Conservation (phyloP, 2,113 vertebrate genomes). For the Cinclus cinclus region DNA sequence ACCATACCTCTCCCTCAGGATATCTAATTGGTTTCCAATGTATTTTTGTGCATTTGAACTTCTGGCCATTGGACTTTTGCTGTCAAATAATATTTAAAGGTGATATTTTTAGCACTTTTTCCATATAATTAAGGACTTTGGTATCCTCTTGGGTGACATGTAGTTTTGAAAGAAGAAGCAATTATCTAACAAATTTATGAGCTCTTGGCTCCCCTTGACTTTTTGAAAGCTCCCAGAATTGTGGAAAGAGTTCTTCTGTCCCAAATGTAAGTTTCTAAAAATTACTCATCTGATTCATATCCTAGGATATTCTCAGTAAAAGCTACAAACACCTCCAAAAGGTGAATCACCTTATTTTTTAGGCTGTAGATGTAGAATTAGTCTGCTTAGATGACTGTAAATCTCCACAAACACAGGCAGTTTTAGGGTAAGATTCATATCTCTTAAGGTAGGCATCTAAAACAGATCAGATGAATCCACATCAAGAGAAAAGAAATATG, state of each 20-base stretch:
- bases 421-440: not conserved
- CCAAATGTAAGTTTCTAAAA: not conserved
- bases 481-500: not conserved
- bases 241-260: not conserved
- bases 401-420: not conserved
- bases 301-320: not conserved
- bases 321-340: not conserved
- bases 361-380: not conserved
- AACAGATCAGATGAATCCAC: not conserved
- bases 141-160: not conserved
- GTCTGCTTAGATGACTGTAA: not conserved
- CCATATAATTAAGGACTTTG: not conserved
- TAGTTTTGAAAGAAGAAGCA: not conserved
- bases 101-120: not conserved
- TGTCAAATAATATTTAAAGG: not conserved
- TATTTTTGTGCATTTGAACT: not conserved
- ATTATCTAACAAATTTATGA: not conserved
- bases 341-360: not conserved
- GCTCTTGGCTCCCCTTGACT: not conserved
- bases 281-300: not conserved
- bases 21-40: not conserved
- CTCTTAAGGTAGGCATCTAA: not conserved
- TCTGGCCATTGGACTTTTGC: not conserved
- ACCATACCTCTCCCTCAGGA: not conserved
- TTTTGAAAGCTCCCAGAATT: not conserved